A percentile compares a stretch with the other conserved stretches of the same genome.
Evolutionary conservation across 1,140 invertebrate species (phyloP).

Genomic region (Holotrichia oblita): DNA sequence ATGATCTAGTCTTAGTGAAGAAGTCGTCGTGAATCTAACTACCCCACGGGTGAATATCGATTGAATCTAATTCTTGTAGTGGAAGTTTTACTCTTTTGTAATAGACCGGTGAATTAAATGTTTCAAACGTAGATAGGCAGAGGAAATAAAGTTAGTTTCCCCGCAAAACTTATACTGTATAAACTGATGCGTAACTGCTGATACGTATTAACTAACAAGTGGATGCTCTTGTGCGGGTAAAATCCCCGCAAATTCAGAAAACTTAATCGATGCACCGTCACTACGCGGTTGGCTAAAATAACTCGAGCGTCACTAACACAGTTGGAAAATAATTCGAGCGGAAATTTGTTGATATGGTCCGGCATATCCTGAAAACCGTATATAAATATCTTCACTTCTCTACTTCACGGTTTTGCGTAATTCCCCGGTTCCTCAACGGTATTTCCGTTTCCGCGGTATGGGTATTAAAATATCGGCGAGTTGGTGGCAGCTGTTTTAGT

Average conservation of each 20-base stretch:
- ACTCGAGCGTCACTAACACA: conserved; percentile 28
- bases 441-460: neutral
- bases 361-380: conserved; percentile 14
- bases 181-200: neutral
- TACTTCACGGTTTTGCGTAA: neutral
- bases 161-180: neutral
- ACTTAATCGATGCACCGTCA: conserved; percentile 12
- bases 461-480: conserved; percentile 21
- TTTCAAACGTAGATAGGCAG: too few relatives aligned
- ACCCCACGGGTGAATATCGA: neutral
- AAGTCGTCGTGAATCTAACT: neutral
- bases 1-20: neutral
- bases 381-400: neutral
- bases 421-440: neutral
- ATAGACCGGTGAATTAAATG: too few relatives aligned
- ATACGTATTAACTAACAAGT: neutral
- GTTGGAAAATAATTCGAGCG: conserved; percentile 21
- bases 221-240: neutral
- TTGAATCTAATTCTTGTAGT: neutral
- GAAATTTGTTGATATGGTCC: conserved; percentile 33
- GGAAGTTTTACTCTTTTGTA: too few relatives aligned
- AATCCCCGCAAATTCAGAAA: conserved; percentile 1
- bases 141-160: neutral
- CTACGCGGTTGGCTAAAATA: neutral
- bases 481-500: neutral